Conservation (phyloP, 2,797 vertebrate genomes). For the Poecilia velifera region DNA sequence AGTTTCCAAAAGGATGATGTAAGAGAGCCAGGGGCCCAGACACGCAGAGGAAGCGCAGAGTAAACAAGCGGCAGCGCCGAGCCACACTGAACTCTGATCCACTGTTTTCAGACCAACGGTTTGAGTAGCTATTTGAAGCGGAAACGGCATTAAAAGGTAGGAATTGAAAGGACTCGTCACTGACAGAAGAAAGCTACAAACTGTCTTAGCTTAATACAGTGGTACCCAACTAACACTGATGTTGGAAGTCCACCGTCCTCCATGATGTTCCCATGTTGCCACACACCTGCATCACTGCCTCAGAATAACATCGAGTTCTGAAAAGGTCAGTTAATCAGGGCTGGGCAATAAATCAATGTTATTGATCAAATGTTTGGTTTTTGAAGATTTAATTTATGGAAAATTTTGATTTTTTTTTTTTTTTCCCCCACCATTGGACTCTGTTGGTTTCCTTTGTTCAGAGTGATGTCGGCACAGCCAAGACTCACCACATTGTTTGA, state of each 20-base stretch:
- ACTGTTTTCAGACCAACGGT: constrained; percentile 46
- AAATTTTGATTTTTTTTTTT: neutral
- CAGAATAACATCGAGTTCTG: neutral
- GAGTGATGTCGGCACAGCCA: too few species aligned
- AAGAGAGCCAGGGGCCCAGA: constrained; percentile 76
- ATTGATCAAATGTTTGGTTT: too few species aligned
- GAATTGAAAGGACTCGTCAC: neutral
- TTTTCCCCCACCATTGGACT: too few species aligned
- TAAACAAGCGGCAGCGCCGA: constrained; percentile 72
- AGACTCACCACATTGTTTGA: too few species aligned
- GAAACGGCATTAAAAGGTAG: neutral
- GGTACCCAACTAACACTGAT: too few species aligned
- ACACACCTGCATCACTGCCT: neutral
- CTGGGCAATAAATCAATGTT: neutral
- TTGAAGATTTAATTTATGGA: too few species aligned
- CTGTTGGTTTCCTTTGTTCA: too few species aligned
- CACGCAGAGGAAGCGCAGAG: constrained; percentile 78
- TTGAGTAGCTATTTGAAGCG: neutral
- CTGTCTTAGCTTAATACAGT: neutral
- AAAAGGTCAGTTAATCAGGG: neutral
- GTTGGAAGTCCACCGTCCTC: neutral
- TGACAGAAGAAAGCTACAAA: neutral
- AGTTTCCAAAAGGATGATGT: constrained; percentile 75
- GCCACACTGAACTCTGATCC: constrained; percentile 40
- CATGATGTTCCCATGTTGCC: neutral